Evolutionary conservation across 1,140 invertebrate species (phyloP), one percentile per base, ranked within the genome.

Genomic region (Camponotus floridanus): DNA sequence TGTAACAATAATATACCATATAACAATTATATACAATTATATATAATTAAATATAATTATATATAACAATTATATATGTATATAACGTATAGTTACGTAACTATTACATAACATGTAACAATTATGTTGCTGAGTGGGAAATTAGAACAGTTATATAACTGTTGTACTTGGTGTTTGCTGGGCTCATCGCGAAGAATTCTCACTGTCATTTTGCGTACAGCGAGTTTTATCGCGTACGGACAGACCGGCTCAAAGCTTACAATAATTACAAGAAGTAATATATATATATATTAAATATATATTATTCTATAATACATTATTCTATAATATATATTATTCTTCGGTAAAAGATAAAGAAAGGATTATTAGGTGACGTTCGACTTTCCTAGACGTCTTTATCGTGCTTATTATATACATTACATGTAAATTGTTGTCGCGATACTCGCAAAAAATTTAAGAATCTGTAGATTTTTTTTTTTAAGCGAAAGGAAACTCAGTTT

Each of bases 211-310:
- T 90, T 76, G 5, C 85, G 65, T 91, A 87, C 62, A 85, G 79
- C 76, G 61, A 81, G 61, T 88, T 89, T 90, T 86, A 88, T 86
- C 51, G 85, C 71, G 57, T 70, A 85, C 86, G 81, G 76, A 36
- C 74, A 88, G 81, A 51, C 71, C 78, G 81, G 88, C 93, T 94
- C 93, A 94, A 94, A 90, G 92, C 91, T 94, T 93, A 94, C 92
- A 93, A 93, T 93, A 94, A 93, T 91, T 93, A 92, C 90, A 88
- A 83, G 61, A 87, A 61, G 70, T 91, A 87, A 91, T 80, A 88
- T 90, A 88, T 89, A 90, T 26, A 26, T 26, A 26, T 26, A 26
- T 26, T 26, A 26, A 26, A 26, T 26, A 26, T 26, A 26, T 26
- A 26, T 26, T 26, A 26, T 26, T 26, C 26, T 26, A 26, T 26